Conservation (phyloP, 2,888 invertebrate genomes). For the Sericinus montela region DNA sequence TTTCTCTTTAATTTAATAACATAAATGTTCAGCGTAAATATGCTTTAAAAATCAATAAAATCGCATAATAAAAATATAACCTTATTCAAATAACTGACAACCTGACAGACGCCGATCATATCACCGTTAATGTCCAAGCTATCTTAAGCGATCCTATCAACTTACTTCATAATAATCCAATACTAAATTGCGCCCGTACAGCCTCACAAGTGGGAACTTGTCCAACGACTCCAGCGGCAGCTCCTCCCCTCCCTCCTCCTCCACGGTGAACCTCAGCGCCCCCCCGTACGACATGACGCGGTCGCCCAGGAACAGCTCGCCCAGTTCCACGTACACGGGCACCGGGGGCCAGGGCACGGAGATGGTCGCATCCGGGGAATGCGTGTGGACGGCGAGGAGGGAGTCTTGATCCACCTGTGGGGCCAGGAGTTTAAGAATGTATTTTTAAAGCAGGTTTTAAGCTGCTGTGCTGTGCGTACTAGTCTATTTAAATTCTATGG, state of each 20-base stretch:
- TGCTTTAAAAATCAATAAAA: too few relatives aligned
- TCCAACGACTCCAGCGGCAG: constrained; percentile 77
- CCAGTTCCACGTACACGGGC: constrained; percentile 91
- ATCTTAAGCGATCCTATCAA: neutral
- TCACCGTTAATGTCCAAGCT: too few relatives aligned
- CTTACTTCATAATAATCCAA: constrained; percentile 84
- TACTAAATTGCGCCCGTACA: constrained; percentile 87
- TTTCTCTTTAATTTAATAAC: too few relatives aligned
- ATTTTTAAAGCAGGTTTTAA: too few relatives aligned
- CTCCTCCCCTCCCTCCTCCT: constrained; percentile 81
- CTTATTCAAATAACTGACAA: too few relatives aligned
- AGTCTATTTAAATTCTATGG: too few relatives aligned
- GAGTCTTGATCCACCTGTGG: constrained; percentile 52
- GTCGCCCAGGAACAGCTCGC: constrained; percentile 91
- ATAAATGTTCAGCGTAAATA: too few relatives aligned
- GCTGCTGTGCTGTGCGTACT: too few relatives aligned
- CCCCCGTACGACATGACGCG: constrained; percentile 95
- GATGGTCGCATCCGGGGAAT: constrained; percentile 56
- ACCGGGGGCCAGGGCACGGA: constrained; percentile 70
- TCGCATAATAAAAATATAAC: too few relatives aligned
- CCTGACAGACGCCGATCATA: too few relatives aligned
- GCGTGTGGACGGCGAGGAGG: constrained; percentile 57
- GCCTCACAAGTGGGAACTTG: constrained; percentile 88
- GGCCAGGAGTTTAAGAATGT: too few relatives aligned
- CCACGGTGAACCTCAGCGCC: constrained; percentile 86